These are phyloP conservation scores for Synanthedon andrenaeformis DNA, from an alignment of 2,888 invertebrate genomes.

Conservation along the genomic window DNA sequence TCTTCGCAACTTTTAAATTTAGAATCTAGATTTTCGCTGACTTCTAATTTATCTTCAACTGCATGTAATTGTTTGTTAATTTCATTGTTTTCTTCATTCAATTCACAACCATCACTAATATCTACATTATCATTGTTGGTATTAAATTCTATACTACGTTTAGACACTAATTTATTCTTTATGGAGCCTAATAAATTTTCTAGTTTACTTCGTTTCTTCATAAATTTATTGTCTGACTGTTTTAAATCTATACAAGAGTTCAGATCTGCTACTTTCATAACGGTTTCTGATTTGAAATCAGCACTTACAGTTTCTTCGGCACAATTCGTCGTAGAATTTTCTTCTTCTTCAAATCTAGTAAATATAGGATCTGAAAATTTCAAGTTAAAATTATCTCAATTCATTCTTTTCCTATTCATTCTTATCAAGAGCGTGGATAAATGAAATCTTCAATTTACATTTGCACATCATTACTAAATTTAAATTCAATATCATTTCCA, in stretches of 20 bases:
- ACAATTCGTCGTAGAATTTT: neutral
- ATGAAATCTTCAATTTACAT: too few relatives aligned
- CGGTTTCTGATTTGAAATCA: neutral
- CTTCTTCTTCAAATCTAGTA: neutral
- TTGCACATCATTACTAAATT: too few relatives aligned
- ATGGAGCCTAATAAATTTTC: constrained; percentile 32
- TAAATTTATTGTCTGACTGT: constrained; percentile 21
- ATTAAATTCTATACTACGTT: neutral
- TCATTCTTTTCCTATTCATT: too few relatives aligned
- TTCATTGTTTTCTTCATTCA: constrained; percentile 12
- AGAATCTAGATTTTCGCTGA: too few relatives aligned
- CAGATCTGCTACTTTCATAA: neutral
- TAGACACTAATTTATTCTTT: constrained; percentile 18
- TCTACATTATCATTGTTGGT: constrained; percentile 16
- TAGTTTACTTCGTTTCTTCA: constrained; percentile 35
- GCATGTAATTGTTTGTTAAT: neutral
- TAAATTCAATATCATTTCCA: too few relatives aligned
- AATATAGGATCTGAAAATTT: neutral
- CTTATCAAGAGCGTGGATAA: too few relatives aligned
- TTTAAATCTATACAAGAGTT: constrained; percentile 1
- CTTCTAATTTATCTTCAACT: too few relatives aligned
- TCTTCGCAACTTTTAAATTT: too few relatives aligned
- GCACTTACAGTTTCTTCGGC: neutral
- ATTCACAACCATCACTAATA: constrained; percentile 17
- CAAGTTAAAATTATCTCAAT: too few relatives aligned